phyloP scores from a whole-genome alignment of 2,113 vertebrate genomes.

The Sardina pilchardus region DNA sequence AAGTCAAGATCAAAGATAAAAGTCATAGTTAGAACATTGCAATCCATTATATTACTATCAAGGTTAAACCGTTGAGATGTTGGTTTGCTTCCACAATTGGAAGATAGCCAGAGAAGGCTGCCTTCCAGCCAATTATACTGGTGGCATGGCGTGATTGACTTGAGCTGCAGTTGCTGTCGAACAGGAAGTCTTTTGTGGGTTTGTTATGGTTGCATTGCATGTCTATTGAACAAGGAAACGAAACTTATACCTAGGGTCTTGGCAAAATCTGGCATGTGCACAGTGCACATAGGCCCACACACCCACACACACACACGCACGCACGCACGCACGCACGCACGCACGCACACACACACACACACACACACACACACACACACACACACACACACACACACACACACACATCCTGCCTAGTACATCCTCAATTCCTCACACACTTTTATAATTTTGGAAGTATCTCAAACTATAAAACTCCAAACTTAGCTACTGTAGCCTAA shows the following conservation, averaged over 20 bases:
- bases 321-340: no score
- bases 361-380: no score
- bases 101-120: not conserved
- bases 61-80: not conserved
- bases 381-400: no score
- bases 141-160: conserved; percentile 28
- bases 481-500: no score
- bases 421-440: no score
- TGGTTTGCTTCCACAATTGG: not conserved
- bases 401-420: no score
- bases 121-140: not conserved
- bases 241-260: not conserved
- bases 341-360: not conserved
- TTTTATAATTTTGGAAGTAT: no score
- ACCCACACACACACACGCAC: not conserved
- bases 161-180: conserved; percentile 17
- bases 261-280: not conserved
- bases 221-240: conserved; percentile 46
- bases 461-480: no score
- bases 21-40: not conserved
- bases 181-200: conserved; percentile 49
- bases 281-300: not conserved
- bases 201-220: conserved; percentile 45
- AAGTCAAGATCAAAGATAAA: not conserved
- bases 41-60: not conserved